These are phyloP conservation scores for Papilio machaon DNA, from an alignment of 1,140 invertebrate genomes.

Conservation along the genomic window DNA sequence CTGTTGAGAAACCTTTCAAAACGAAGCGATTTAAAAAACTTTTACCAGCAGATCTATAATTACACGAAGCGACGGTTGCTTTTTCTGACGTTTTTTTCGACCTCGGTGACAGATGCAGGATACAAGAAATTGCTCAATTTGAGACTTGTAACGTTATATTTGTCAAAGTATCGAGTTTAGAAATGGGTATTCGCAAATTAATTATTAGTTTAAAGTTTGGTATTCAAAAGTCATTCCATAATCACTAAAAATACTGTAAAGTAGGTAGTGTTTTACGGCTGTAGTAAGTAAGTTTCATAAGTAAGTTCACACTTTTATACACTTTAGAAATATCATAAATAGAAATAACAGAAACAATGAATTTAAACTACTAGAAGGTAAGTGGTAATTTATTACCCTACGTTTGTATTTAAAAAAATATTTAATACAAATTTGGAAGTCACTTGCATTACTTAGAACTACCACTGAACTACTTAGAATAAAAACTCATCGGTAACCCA, in stretches of 20 bases:
- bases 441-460: no score
- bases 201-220: background rate
- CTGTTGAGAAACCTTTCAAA: conserved; percentile 30
- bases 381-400: no score
- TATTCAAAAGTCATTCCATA: background rate
- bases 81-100: conserved; percentile 53
- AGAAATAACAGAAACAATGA: no score
- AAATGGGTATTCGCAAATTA: conserved; percentile 44
- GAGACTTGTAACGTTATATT: conserved; percentile 71
- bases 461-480: no score
- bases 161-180: conserved; percentile 69
- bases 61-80: conserved; percentile 57
- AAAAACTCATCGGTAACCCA: no score
- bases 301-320: no score
- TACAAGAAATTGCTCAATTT: conserved; percentile 71
- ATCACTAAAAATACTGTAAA: background rate
- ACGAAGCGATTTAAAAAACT: background rate
- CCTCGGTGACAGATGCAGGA: conserved; percentile 72
- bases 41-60: conserved; percentile 48
- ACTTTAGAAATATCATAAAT: no score
- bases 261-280: no score
- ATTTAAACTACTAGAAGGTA: no score
- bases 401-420: no score
- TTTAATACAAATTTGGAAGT: no score
- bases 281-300: no score